Evolutionary conservation across 2,797 vertebrate genomes (phyloP), one percentile per base, ranked within the genome.

Genomic region (Mareca strepera): DNA sequence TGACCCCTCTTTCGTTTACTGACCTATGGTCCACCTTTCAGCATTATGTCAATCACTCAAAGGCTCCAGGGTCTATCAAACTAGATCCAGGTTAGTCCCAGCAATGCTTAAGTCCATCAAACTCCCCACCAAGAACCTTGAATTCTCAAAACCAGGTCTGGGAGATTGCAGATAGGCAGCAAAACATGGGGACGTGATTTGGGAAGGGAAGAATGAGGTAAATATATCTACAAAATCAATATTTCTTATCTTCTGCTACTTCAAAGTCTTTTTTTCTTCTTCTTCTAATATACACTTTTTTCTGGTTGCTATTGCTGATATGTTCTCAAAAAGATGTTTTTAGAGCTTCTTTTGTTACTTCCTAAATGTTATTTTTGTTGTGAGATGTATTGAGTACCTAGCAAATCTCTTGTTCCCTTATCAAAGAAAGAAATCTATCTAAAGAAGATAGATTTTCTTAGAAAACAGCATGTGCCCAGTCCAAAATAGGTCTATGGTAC

Each of bases 351-450:
- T 82, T 48, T 48, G 12, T 48, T 75, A 11, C 46, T 91, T 59
- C 7, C 7, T 85, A 75, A 82, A 66, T 33, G 17, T 39, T 87
- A 48, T 80, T 92, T 91, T 81, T 75, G n/a, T 86, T 82, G 64
- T 69, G 63, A 93, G 44, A 48, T 85, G 44, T 70, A 92, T 92
- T 58, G 37, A 82, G 60, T 69, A 85, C 78, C 48, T 81, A 50
- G 59, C 80, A 95, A 93, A 85, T 59, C 41, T 75, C 79, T 82
- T 87, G 43, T 60, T 70, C 11, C 9, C 11, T 18, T 68, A 69
- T 72, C 69, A 88, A 60, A 74, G 15, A 48, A 23, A 48, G 79
- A 60, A 68, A 75, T 58, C 53, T 92, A 33, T 33, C n/a, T 25
- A 64, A 91, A 63, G 56, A 44, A 90, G 21, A 25, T 16, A 7